phyloP scores from a whole-genome alignment of 2,888 invertebrate genomes.

The Caenorhabditis panamensis region DNA sequence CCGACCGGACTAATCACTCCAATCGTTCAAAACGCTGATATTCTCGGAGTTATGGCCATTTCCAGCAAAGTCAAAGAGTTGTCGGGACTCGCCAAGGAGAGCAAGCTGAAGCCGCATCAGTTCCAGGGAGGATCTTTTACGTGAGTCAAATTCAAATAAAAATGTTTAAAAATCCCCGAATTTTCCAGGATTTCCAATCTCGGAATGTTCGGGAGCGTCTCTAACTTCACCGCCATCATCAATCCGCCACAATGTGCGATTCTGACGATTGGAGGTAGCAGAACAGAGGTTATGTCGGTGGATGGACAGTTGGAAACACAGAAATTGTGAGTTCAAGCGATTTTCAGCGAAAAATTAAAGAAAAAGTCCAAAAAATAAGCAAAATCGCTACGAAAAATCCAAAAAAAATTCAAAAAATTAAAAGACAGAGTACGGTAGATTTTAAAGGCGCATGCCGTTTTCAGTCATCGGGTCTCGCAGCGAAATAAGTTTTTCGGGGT shows the following conservation, averaged over 20 bases:
- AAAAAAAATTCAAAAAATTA: no score
- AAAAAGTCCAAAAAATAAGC: no score
- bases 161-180: no score
- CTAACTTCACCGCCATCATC: slow-evolving; percentile 86
- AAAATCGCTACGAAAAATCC: no score
- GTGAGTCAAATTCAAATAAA: slow-evolving; percentile 58
- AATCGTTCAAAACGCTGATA: slow-evolving; percentile 86
- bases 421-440: no score
- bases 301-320: slow-evolving; percentile 65
- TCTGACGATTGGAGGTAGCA: slow-evolving; percentile 84
- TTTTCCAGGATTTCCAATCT: slow-evolving; percentile 85
- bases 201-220: slow-evolving; percentile 86
- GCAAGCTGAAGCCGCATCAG: slow-evolving; percentile 86
- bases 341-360: not conserved
- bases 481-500: no score
- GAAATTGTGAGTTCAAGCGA: slow-evolving; percentile 55
- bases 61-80: slow-evolving; percentile 67
- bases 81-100: slow-evolving; percentile 80
- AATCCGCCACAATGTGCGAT: slow-evolving; percentile 87
- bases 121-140: slow-evolving; percentile 84
- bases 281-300: slow-evolving; percentile 60
- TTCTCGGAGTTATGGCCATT: slow-evolving; percentile 84
- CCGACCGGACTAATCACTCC: slow-evolving; percentile 94
- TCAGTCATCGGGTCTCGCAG: no score
- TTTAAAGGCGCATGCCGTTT: no score